These are phyloP conservation scores for Lagopus muta DNA, from an alignment of 2,113 vertebrate genomes.

Conservation along the genomic window DNA sequence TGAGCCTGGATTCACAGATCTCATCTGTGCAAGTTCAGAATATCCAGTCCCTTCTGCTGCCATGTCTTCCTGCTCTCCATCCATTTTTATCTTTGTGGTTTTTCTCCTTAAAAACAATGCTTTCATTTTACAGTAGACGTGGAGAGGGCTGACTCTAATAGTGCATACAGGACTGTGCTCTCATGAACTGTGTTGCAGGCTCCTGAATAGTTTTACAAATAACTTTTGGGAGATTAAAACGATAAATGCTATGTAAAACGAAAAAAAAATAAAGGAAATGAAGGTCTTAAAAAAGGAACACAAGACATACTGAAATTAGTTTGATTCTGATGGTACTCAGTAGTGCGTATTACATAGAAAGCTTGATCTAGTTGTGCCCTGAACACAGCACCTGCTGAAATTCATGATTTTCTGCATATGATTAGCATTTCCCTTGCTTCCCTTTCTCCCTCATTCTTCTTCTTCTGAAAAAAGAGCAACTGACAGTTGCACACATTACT, in stretches of 20 bases:
- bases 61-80: background rate
- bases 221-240: background rate
- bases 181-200: background rate
- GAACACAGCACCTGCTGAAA: background rate
- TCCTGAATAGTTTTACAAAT: background rate
- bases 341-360: background rate
- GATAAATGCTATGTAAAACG: background rate
- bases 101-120: background rate
- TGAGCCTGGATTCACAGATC: background rate
- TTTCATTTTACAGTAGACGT: background rate
- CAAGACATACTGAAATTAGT: background rate
- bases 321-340: background rate
- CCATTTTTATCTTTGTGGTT: background rate
- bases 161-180: background rate
- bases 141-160: background rate
- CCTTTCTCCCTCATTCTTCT: background rate
- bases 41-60: background rate
- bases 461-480: constrained; percentile 36
- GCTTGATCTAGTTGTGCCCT: background rate
- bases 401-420: background rate
- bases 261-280: background rate
- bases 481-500: constrained; percentile 19
- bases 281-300: background rate
- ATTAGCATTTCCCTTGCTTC: background rate
- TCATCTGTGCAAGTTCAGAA: background rate